Evolutionary conservation across 2,888 invertebrate genomes (phyloP).

Genomic region (Cylindroiulus punctatus): DNA sequence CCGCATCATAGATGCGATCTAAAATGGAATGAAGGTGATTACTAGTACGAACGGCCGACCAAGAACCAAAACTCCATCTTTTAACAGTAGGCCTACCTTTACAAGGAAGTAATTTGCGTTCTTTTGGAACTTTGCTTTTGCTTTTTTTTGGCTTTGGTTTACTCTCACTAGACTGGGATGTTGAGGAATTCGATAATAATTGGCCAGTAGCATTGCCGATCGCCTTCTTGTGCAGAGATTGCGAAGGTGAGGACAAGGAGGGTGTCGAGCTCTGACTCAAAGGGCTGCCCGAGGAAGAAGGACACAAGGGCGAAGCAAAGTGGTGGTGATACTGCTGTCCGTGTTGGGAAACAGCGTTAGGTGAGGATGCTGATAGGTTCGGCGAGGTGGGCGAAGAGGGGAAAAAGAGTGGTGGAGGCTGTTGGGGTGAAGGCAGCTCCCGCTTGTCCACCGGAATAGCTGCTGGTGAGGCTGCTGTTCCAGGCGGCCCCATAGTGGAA

Average conservation of each 20-base stretch:
- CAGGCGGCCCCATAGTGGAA: constrained; percentile 38
- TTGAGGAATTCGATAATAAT: constrained; percentile 48
- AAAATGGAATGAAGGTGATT: constrained; percentile 59
- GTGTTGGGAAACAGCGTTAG: constrained; percentile 3
- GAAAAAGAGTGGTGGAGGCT: constrained; percentile 58
- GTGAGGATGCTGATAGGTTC: constrained; percentile 5
- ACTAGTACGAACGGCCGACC: background rate
- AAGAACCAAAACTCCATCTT: background rate
- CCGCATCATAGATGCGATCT: constrained; percentile 80
- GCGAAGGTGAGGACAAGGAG: constrained; percentile 27
- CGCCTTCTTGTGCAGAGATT: constrained; percentile 43
- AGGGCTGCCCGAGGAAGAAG: background rate
- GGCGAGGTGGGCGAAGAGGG: constrained; percentile 44
- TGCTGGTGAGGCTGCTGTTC: constrained; percentile 46
- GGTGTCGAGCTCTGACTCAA: background rate
- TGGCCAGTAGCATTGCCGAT: constrained; percentile 14
- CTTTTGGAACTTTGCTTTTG: constrained; percentile 59
- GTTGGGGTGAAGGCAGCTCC: constrained; percentile 59
- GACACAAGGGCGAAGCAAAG: background rate
- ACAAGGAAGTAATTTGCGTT: constrained; percentile 62
- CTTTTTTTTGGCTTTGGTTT: constrained; percentile 56
- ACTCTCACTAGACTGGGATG: constrained; percentile 48
- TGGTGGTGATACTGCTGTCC: constrained; percentile 30
- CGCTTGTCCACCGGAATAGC: constrained; percentile 57
- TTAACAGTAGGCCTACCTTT: constrained; percentile 60